Conservation (phyloP, 2,113 vertebrate species). For the Panthera uncia region DNA sequence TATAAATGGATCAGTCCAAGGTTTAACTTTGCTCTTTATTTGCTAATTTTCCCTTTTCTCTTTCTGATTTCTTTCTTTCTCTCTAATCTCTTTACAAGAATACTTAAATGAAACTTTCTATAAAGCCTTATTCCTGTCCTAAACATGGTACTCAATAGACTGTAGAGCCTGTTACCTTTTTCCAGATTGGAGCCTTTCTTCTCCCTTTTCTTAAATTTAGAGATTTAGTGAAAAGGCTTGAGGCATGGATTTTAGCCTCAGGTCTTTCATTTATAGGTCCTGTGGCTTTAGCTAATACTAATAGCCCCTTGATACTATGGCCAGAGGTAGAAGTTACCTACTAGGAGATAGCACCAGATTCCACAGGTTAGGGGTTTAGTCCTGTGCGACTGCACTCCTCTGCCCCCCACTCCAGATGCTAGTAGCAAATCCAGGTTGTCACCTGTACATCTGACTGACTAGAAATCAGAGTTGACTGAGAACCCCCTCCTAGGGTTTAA, state of each 20-base stretch:
- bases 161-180: background rate
- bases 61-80: slow-evolving; percentile 55
- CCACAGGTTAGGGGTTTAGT: background rate
- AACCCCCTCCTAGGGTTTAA: background rate
- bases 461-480: background rate
- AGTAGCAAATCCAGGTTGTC: background rate
- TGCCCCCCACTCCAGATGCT: background rate
- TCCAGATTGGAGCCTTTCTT: background rate
- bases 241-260: background rate
- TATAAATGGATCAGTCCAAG: background rate
- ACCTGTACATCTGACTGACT: background rate
- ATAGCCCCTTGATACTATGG: background rate
- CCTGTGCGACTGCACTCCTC: background rate
- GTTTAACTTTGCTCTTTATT: background rate
- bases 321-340: background rate
- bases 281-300: background rate
- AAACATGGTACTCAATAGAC: slow-evolving; percentile 78
- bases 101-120: slow-evolving; percentile 82
- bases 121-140: slow-evolving; percentile 77
- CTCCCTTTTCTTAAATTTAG: background rate
- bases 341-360: background rate
- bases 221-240: background rate
- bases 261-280: background rate
- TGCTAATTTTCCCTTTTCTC: slow-evolving; percentile 43
- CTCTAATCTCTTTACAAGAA: slow-evolving; percentile 85